Conservation (phyloP, 2,113 vertebrate genomes). For the Alethe castanea region DNA sequence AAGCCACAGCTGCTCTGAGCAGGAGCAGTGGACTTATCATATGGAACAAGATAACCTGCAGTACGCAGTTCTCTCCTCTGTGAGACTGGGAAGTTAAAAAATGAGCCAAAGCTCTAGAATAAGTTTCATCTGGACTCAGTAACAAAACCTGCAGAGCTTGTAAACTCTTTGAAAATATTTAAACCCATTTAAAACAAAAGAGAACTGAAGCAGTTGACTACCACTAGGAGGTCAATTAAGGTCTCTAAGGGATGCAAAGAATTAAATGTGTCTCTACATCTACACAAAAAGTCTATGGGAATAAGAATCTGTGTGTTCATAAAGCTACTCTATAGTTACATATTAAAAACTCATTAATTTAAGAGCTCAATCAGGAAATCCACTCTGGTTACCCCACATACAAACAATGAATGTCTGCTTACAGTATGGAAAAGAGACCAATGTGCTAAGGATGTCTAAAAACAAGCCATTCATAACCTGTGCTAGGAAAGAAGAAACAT, state of each 20-base stretch:
- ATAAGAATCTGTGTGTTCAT: neutral
- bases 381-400: neutral
- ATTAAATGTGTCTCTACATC: neutral
- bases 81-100: neutral
- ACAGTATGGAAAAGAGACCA: fast-evolving
- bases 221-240: neutral
- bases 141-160: neutral
- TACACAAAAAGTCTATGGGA: neutral
- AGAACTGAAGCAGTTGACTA: neutral
- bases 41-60: neutral
- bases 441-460: neutral
- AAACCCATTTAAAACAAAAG: neutral
- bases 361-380: neutral
- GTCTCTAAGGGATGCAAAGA: neutral
- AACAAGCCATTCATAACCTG: neutral
- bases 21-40: neutral
- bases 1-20: neutral
- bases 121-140: neutral
- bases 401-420: neutral
- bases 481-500: neutral
- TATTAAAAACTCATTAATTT: neutral
- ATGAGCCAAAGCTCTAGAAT: neutral
- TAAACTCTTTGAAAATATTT: neutral
- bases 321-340: neutral
- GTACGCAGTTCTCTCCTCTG: neutral